Percentiles rank a stretch among this genome's conserved stretches.
Conservation (phyloP, 2,113 vertebrate species). For the Elachura formosa region DNA sequence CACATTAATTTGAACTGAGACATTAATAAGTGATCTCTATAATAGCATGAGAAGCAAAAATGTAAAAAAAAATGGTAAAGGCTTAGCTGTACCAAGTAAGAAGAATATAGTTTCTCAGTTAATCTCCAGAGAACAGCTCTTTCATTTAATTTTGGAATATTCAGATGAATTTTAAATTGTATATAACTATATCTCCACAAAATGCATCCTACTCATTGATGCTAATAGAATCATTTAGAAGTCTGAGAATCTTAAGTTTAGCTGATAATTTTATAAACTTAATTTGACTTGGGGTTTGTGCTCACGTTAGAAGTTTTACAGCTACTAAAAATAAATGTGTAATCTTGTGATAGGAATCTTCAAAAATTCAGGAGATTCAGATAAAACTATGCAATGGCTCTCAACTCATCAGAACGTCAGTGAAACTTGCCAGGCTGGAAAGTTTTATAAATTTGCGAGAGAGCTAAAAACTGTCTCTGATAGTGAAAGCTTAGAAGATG, state of each 20-base stretch:
- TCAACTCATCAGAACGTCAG: neutral
- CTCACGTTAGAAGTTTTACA: neutral
- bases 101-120: neutral
- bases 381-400: neutral
- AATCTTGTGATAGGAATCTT: neutral
- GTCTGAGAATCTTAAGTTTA: neutral
- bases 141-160: slow-evolving; percentile 15
- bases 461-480: neutral
- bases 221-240: slow-evolving; percentile 1
- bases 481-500: neutral
- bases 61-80: neutral
- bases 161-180: slow-evolving; percentile 1
- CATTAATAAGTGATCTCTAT: neutral
- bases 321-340: slow-evolving; percentile 27
- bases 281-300: neutral
- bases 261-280: neutral
- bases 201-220: neutral
- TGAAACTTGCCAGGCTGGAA: neutral
- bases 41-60: neutral
- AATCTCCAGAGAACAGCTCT: neutral
- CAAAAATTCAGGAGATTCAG: neutral
- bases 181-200: neutral
- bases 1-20: neutral
- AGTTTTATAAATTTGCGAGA: neutral
- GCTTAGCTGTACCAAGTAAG: neutral